These are phyloP conservation scores for Piprites chloris DNA, from an alignment of 2,113 vertebrate genomes.

Conservation along the genomic window DNA sequence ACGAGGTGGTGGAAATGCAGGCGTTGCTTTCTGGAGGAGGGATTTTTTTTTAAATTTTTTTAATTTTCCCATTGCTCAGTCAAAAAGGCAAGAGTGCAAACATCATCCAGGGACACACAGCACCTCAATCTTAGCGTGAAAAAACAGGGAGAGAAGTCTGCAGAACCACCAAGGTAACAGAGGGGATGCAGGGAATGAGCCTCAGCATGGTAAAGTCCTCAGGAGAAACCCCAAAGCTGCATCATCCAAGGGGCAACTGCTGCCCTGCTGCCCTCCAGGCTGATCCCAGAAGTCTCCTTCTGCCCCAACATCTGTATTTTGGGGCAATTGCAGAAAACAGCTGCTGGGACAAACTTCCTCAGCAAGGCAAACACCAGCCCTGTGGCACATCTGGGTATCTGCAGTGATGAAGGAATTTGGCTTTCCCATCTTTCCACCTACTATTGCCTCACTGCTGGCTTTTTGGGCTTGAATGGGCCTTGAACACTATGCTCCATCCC, in stretches of 20 bases:
- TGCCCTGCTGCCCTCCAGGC: neutral
- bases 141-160: neutral
- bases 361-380: neutral
- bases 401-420: neutral
- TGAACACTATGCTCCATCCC: accelerated
- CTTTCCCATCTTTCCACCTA: neutral
- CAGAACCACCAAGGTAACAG: neutral
- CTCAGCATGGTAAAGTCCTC: neutral
- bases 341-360: neutral
- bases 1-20: neutral
- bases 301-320: neutral
- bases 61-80: neutral
- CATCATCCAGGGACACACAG: neutral
- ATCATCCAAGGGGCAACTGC: neutral
- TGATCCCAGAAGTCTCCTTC: neutral
- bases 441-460: neutral
- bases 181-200: neutral
- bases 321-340: neutral
- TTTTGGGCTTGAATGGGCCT: neutral
- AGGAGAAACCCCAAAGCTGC: neutral
- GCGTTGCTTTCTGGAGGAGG: neutral
- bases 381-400: neutral
- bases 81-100: neutral
- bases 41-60: too few relatives aligned
- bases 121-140: neutral